These are phyloP conservation scores for Oreocharis arfaki DNA, from an alignment of 2,113 vertebrate species.

Conservation along the genomic window DNA sequence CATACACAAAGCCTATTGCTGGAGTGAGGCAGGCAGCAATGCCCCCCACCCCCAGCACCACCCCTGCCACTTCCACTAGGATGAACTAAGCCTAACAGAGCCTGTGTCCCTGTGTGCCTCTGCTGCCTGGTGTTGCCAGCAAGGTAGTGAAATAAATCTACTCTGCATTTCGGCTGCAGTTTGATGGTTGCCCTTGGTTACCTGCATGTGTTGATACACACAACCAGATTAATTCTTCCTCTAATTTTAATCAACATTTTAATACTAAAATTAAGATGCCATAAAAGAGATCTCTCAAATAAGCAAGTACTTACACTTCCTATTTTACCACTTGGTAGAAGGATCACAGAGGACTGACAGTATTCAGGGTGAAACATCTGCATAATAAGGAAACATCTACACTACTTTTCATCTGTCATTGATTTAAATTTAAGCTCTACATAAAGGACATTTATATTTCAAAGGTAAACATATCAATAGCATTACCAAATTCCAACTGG, in stretches of 20 bases:
- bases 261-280: neutral
- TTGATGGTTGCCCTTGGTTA: neutral
- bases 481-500: neutral
- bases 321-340: neutral
- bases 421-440: neutral
- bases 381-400: neutral
- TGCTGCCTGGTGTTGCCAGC: neutral
- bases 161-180: rapidly evolving
- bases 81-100: neutral
- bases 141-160: neutral
- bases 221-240: neutral
- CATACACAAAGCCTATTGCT: neutral
- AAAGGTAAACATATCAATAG: neutral
- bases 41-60: rapidly evolving
- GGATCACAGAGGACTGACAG: neutral
- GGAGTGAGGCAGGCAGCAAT: neutral
- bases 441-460: neutral
- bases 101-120: neutral
- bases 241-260: neutral
- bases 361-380: neutral
- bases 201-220: neutral
- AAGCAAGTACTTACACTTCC: neutral
- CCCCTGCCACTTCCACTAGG: rapidly evolving
- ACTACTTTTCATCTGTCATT: neutral
- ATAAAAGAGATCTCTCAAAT: neutral